Conservation (phyloP, 2,888 invertebrate species). For the Andrena minutula region DNA sequence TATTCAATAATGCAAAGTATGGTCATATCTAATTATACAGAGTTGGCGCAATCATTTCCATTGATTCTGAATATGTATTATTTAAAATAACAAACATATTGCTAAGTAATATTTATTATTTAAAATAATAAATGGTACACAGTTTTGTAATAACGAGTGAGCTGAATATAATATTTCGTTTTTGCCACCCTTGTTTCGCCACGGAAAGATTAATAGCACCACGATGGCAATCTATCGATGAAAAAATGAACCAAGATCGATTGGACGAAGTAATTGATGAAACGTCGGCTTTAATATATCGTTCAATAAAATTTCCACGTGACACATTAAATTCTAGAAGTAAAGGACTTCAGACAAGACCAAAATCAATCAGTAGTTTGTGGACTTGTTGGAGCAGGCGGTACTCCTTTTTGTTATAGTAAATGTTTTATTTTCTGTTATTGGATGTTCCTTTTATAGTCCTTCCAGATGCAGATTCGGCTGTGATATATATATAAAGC, state of each 20-base stretch:
- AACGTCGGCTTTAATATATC: conserved; percentile 29
- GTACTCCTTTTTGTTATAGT: too few species aligned
- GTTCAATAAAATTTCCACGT: conserved; percentile 6
- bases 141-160: background rate
- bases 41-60: background rate
- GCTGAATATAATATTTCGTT: background rate
- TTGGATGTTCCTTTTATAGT: too few species aligned
- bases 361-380: background rate
- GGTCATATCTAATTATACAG: background rate
- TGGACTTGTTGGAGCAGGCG: background rate
- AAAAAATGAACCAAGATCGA: conserved; percentile 40
- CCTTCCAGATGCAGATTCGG: too few species aligned
- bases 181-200: background rate
- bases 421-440: too few species aligned
- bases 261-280: conserved; percentile 40
- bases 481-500: too few species aligned
- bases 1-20: background rate
- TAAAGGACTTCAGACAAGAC: background rate
- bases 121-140: background rate
- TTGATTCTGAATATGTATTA: background rate
- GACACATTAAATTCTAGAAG: background rate
- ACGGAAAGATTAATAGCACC: conserved; percentile 30
- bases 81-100: background rate
- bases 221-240: conserved; percentile 23
- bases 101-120: too few species aligned